Evolutionary conservation across 92 coral and sea anemone species (phyloP).

Genomic region (Isaurus tuberculatus): DNA sequence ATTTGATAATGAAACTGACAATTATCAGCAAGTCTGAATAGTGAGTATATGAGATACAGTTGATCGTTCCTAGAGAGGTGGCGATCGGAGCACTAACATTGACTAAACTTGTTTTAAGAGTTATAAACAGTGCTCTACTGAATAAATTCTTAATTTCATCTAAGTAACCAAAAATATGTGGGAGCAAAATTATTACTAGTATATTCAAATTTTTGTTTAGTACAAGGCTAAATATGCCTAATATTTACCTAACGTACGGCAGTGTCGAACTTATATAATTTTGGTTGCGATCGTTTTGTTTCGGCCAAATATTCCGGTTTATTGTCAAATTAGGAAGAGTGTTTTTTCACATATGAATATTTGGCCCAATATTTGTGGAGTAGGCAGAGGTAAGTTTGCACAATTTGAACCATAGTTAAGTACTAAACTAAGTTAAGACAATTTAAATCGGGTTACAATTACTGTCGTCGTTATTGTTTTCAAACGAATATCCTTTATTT

Average conservation of each 20-base stretch:
- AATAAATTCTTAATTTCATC: background rate
- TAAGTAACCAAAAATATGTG: background rate
- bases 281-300: constrained; percentile 5
- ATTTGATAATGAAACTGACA: background rate
- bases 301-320: background rate
- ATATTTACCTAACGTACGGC: constrained; percentile 1
- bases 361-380: constrained; percentile 9
- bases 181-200: background rate
- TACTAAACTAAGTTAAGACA: too few species aligned
- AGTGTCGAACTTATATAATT: constrained; percentile 6
- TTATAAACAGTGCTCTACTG: too few species aligned
- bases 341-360: background rate
- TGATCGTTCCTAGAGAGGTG: background rate
- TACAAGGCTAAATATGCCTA: background rate
- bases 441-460: too few species aligned
- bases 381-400: too few species aligned
- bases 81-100: background rate
- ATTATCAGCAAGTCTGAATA: background rate
- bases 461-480: too few species aligned
- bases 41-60: background rate
- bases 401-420: too few species aligned
- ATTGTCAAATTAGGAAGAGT: background rate
- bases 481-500: too few species aligned
- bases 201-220: background rate
- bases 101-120: too few species aligned